Evolutionary conservation across 2,888 invertebrate species (phyloP), one percentile per base, ranked within the genome.

Genomic region (Cephonodes hylas): DNA sequence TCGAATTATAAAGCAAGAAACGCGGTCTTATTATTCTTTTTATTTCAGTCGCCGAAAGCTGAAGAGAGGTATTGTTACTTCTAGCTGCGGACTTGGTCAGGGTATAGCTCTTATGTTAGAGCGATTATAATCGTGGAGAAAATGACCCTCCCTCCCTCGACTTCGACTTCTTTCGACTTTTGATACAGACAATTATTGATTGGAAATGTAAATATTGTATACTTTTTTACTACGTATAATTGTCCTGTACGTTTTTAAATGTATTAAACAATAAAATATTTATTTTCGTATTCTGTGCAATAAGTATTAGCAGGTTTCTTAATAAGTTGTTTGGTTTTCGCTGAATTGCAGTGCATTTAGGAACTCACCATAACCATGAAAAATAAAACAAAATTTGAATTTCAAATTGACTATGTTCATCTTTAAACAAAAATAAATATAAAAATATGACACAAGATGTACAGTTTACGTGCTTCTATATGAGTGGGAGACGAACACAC

Each of bases 11-110:
- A 3, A 22, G 31, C 27, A 34, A 22, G 20, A n/a, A n/a, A n/a
- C n/a, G n/a, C n/a, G n/a, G n/a, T 10, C 2, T 3, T 46, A 48
- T 60, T n/a, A 22, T 60, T 45, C 59, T 45, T 58, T 64, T 65
- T 59, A n/a, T 79, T 79, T 18, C 76, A 88, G 88, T 6, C 76
- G 78, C 6, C 72, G 76, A 0, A 80, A 78, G 31, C 66, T 75
- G 10, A 97, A 96, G 84, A 94, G 95, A 69, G 98, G 95, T n/a
- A 94, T 99, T 76, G 99, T 98, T 2, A 96, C 98, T 0, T 99
- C 99, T 0, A 99, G 98, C 79, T 99, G 99, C 82, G 99, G 99
- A 15, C 99, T 99, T 20, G 99, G 99, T 5, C 99, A 99, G 91
- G 99, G 99, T 42, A 97, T 99, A 71, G 98, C 99, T 15, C 75